These are phyloP conservation scores for Cephus cinctus DNA, from an alignment of 1,140 invertebrate genomes.

Conservation along the genomic window DNA sequence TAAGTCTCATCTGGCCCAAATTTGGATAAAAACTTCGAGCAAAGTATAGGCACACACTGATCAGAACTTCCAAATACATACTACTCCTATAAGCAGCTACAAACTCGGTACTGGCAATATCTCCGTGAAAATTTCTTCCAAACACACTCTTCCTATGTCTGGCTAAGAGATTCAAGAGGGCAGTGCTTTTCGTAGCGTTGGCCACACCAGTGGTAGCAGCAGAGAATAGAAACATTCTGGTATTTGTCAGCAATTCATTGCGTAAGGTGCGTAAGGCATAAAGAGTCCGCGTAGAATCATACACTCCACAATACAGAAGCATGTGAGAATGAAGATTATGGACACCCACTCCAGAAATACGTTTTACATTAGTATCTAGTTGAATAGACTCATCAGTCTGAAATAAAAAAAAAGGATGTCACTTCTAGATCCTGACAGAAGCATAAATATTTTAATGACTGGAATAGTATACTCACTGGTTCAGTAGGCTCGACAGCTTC, in stretches of 20 bases:
- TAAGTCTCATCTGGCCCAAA: slow-evolving; percentile 64
- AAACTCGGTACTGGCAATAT: slow-evolving; percentile 62
- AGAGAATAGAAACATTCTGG: slow-evolving; percentile 71
- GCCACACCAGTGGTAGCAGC: slow-evolving; percentile 69
- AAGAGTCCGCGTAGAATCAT: slow-evolving; percentile 74
- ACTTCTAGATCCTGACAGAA: not conserved
- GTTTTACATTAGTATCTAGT: slow-evolving; percentile 40
- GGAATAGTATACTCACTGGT: slow-evolving; percentile 22
- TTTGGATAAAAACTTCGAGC: slow-evolving; percentile 81
- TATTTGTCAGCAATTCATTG: slow-evolving; percentile 72
- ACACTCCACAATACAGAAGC: slow-evolving; percentile 78
- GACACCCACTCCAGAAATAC: slow-evolving; percentile 54
- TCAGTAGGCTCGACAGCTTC: slow-evolving; percentile 42
- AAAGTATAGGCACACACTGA: slow-evolving; percentile 78
- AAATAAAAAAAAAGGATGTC: slow-evolving; percentile 12
- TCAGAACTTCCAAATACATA: slow-evolving; percentile 82
- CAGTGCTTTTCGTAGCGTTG: slow-evolving; percentile 55
- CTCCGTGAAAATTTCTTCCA: slow-evolving; percentile 76
- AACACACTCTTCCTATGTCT: slow-evolving; percentile 80
- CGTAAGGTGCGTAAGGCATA: slow-evolving; percentile 78
- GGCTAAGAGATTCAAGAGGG: slow-evolving; percentile 67
- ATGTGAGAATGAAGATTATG: slow-evolving; percentile 83
- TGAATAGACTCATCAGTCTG: slow-evolving; percentile 39
- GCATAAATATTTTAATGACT: not conserved
- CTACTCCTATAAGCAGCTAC: slow-evolving; percentile 68